Evolutionary conservation across 2,888 invertebrate species (phyloP).

Genomic region (Eucera pruinosa): DNA sequence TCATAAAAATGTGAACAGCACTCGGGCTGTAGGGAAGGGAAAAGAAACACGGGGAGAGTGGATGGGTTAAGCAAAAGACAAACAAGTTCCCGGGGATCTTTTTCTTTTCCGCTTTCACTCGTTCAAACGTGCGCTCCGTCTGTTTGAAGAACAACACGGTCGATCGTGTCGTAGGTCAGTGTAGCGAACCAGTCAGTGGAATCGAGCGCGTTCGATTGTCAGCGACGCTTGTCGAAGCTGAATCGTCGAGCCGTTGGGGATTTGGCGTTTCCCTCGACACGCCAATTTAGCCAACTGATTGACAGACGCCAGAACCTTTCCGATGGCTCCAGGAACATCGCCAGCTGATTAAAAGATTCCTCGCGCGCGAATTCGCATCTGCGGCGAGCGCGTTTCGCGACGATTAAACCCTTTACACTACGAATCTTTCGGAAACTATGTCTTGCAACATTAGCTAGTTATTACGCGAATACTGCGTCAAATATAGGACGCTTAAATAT

Average conservation of each 20-base stretch:
- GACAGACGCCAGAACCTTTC: constrained; percentile 55
- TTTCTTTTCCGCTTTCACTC: constrained; percentile 6
- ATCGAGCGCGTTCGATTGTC: constrained; percentile 55
- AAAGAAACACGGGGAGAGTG: background rate
- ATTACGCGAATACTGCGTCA: no score
- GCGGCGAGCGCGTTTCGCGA: background rate
- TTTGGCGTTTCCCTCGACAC: constrained; percentile 48
- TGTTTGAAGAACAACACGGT: constrained; percentile 43
- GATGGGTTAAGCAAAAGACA: constrained; percentile 16
- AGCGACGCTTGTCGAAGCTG: constrained; percentile 40
- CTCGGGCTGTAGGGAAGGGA: background rate
- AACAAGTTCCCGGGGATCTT: constrained; percentile 13
- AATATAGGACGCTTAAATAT: no score
- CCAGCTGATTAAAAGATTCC: constrained; percentile 45
- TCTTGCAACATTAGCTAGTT: no score
- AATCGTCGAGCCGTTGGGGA: constrained; percentile 46
- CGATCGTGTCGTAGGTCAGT: constrained; percentile 63
- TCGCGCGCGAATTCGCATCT: constrained; percentile 5
- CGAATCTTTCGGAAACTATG: no score
- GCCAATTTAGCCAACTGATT: constrained; percentile 62
- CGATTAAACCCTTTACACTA: no score
- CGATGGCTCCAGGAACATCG: constrained; percentile 32
- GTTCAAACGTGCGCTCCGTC: background rate
- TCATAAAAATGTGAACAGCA: no score
- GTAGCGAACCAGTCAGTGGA: constrained; percentile 11